phyloP scores from a whole-genome alignment of 2,797 vertebrate species.

The Acipenser ruthenus region DNA sequence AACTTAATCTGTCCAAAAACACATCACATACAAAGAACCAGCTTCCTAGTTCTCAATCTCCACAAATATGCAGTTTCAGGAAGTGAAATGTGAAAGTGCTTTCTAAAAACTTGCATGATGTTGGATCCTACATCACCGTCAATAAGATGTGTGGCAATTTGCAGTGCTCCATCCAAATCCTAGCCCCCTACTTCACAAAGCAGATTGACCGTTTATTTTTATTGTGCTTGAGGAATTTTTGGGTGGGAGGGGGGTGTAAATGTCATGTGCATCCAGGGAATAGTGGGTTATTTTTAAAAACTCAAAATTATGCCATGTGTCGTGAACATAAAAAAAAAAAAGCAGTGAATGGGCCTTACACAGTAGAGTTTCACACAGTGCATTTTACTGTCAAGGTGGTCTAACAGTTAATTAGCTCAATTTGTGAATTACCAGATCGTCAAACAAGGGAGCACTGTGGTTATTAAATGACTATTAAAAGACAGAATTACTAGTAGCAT shows the following conservation, averaged over 20 bases:
- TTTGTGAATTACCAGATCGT: neutral
- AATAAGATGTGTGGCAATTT: neutral
- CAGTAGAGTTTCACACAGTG: no score
- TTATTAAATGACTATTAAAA: neutral
- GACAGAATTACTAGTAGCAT: no score
- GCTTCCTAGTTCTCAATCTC: neutral
- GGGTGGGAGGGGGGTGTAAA: no score
- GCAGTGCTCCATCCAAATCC: neutral
- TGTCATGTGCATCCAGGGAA: no score
- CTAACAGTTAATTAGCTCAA: neutral
- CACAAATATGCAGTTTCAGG: no score
- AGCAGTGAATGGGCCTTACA: no score
- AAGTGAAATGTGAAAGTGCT: neutral
- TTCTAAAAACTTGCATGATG: neutral
- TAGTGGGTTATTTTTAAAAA: no score
- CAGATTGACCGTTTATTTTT: no score
- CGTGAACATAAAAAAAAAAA: no score
- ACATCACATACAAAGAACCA: neutral
- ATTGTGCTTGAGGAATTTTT: no score
- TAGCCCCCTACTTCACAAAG: no score
- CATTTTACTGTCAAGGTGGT: neutral
- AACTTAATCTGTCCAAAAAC: neutral
- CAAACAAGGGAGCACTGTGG: neutral
- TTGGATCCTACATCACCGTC: neutral
- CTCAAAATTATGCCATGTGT: no score